phyloP scores from a whole-genome alignment of 1,140 invertebrate genomes.

The Trinorchestia longiramus region DNA sequence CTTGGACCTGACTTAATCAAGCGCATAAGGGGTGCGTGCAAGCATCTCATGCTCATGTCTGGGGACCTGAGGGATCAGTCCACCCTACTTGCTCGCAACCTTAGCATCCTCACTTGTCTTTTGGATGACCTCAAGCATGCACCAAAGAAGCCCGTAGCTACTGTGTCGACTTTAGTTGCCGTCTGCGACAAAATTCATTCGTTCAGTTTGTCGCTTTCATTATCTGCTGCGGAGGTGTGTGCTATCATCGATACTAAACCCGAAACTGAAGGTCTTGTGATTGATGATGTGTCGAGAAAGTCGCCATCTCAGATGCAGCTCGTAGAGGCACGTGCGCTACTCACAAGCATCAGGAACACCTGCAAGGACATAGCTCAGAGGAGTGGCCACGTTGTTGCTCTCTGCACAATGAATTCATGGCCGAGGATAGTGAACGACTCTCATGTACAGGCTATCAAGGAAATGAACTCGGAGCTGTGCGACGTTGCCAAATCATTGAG shows the following conservation, averaged over 20 bases:
- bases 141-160: background rate
- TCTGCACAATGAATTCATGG: background rate
- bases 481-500: background rate
- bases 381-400: background rate
- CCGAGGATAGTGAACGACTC: background rate
- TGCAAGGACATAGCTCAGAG: background rate
- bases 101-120: constrained; percentile 44
- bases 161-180: constrained; percentile 37
- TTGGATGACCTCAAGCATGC: constrained; percentile 44
- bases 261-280: background rate
- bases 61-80: constrained; percentile 55
- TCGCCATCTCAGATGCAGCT: background rate
- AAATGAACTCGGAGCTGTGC: background rate
- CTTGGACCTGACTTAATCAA: constrained; percentile 85
- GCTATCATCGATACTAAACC: constrained; percentile 48
- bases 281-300: background rate
- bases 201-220: constrained; percentile 58
- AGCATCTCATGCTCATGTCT: constrained; percentile 74
- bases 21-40: constrained; percentile 84
- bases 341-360: background rate
- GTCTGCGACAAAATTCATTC: constrained; percentile 56
- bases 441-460: background rate
- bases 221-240: constrained; percentile 56
- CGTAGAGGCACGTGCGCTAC: background rate
- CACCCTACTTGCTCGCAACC: constrained; percentile 30